Conservation (phyloP, 2,113 vertebrate genomes). For the Oxyura jamaicensis region DNA sequence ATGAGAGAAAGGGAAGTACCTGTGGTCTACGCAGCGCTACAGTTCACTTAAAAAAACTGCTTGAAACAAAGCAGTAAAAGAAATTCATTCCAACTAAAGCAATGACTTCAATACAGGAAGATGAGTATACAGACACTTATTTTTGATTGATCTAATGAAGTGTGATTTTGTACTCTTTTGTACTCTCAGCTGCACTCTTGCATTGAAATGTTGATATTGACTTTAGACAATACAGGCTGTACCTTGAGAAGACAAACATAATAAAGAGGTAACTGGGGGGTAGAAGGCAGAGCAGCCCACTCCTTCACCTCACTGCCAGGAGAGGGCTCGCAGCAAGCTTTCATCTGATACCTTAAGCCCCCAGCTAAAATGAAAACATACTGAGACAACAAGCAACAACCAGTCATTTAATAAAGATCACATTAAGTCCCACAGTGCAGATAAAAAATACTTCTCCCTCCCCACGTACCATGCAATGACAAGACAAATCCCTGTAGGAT, state of each 20-base stretch:
- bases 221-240: neutral
- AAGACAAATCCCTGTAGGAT: neutral
- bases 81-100: neutral
- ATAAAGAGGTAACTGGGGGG: neutral
- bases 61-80: neutral
- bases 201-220: neutral
- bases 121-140: neutral
- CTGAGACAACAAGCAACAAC: neutral
- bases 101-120: neutral
- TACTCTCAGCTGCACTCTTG: neutral
- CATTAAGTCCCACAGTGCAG: neutral
- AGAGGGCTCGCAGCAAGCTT: neutral
- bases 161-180: neutral
- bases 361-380: neutral
- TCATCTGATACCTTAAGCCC: neutral
- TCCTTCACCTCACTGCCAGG: neutral
- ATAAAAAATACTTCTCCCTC: neutral
- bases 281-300: neutral
- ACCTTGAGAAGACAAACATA: neutral
- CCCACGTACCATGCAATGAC: neutral
- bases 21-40: fast-evolving
- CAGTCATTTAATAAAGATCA: neutral
- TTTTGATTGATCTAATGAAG: neutral
- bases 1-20: neutral
- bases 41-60: neutral